Percentiles rank a stretch among this genome's conserved stretches.
Conservation (phyloP, 2,888 invertebrate species). For the Acanthosoma haemorrhoidale region DNA sequence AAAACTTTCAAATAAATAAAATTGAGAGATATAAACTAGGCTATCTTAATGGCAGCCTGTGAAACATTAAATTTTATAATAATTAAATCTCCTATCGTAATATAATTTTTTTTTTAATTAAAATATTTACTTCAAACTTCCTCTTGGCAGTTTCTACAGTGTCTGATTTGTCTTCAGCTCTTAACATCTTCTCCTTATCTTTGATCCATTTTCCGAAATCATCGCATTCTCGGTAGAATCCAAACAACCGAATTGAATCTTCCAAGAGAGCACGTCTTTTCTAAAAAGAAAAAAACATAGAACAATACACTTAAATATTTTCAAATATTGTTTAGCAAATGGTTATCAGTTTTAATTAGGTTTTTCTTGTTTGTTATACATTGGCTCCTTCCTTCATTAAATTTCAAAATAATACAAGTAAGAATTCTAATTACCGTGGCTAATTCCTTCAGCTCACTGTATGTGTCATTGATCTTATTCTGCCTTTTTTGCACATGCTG, state of each 20-base stretch:
- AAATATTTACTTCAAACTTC: slow-evolving; percentile 74
- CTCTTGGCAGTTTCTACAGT: slow-evolving; percentile 88
- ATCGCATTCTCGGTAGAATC: slow-evolving; percentile 93
- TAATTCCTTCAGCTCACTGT: slow-evolving; percentile 71
- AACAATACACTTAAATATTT: too few relatives aligned
- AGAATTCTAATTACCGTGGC: slow-evolving; percentile 52
- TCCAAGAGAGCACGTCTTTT: slow-evolving; percentile 78
- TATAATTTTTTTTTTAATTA: neutral
- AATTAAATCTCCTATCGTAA: neutral
- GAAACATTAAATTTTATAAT: too few relatives aligned
- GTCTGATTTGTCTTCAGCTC: slow-evolving; percentile 76
- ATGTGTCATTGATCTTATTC: slow-evolving; percentile 71
- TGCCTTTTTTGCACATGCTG: slow-evolving; percentile 77
- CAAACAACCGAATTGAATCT: slow-evolving; percentile 86
- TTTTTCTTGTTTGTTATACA: too few relatives aligned
- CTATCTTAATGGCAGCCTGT: too few relatives aligned
- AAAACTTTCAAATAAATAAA: too few relatives aligned
- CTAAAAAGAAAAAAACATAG: slow-evolving; percentile 46
- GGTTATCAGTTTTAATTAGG: too few relatives aligned
- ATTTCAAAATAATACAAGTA: neutral
- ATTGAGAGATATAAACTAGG: too few relatives aligned
- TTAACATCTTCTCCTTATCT: slow-evolving; percentile 84
- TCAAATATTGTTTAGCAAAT: too few relatives aligned
- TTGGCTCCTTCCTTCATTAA: neutral
- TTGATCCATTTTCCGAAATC: slow-evolving; percentile 97